Conservation (phyloP, 2,113 vertebrate species). For the Gasterosteus nipponicus region DNA sequence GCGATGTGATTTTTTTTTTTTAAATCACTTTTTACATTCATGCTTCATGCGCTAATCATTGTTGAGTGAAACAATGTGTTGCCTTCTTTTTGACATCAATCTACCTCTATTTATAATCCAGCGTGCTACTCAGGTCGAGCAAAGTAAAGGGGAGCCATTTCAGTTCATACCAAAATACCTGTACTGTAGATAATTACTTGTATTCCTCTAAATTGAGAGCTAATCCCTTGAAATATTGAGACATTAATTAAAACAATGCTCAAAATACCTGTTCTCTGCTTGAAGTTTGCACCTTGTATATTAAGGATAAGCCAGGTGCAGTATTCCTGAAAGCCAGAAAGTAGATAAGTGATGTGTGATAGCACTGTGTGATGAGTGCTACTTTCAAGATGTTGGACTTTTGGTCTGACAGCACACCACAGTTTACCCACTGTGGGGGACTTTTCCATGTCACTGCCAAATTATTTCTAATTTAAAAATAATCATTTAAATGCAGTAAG, state of each 20-base stretch:
- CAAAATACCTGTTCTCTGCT: conserved; percentile 5
- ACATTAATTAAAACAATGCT: conserved; percentile 19
- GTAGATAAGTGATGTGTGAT: too few relatives aligned
- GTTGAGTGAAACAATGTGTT: neutral
- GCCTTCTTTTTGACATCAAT: conserved; percentile 3
- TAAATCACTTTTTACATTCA: conserved; percentile 21
- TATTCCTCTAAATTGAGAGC: conserved; percentile 31
- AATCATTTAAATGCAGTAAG: neutral
- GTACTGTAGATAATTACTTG: conserved; percentile 13
- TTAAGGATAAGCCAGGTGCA: conserved; percentile 22
- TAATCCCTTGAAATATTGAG: conserved; percentile 25
- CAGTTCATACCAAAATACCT: conserved; percentile 17
- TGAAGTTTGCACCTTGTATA: neutral
- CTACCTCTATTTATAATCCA: neutral
- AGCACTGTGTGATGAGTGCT: conserved; percentile 1
- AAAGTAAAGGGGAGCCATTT: neutral
- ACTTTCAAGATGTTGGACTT: neutral
- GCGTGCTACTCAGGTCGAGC: neutral
- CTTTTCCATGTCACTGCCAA: neutral
- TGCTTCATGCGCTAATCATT: neutral
- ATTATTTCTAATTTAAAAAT: conserved; percentile 18
- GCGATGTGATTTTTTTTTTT: neutral
- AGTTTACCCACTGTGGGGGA: conserved; percentile 5
- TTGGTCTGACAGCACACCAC: conserved; percentile 10
- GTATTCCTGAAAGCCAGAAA: neutral